A percentile compares a stretch with the other conserved stretches of the same genome.
These are phyloP conservation scores for Oopsacas minuta DNA, from an alignment of 37 sponge, comb jelly and placozoan genomes.

Conservation along the genomic window DNA sequence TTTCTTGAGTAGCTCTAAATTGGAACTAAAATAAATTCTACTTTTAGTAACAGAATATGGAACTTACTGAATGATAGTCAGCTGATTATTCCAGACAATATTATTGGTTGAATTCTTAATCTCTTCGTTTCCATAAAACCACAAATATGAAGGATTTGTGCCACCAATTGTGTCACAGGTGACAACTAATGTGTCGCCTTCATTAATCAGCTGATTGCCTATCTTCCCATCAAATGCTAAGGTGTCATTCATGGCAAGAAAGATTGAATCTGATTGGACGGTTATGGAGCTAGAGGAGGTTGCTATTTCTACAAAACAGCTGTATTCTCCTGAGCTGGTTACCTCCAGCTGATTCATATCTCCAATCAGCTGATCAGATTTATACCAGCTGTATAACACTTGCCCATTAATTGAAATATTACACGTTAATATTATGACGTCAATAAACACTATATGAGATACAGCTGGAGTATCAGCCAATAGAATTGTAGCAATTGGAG, in stretches of 20 bases:
- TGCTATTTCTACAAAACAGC: background rate
- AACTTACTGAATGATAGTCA: background rate
- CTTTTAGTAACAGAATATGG: background rate
- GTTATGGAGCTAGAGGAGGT: background rate
- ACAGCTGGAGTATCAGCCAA: background rate
- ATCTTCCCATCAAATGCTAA: background rate
- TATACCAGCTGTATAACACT: background rate
- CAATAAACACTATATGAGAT: background rate
- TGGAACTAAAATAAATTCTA: background rate
- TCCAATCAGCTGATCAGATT: background rate
- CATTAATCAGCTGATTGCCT: background rate
- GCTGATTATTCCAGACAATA: background rate
- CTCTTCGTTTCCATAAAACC: background rate
- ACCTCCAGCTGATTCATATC: background rate
- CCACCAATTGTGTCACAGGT: background rate
- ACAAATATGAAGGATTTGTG: background rate
- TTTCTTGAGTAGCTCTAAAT: background rate
- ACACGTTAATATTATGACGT: background rate
- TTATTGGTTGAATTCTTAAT: background rate
- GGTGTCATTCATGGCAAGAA: background rate
- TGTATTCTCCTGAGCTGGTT: background rate
- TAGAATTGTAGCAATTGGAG: background rate
- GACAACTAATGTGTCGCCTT: background rate
- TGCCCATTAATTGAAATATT: background rate
- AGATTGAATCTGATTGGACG: background rate